These are phyloP conservation scores for Phyllotis vaccarum DNA, from an alignment of 2,797 vertebrate genomes.

Conservation along the genomic window DNA sequence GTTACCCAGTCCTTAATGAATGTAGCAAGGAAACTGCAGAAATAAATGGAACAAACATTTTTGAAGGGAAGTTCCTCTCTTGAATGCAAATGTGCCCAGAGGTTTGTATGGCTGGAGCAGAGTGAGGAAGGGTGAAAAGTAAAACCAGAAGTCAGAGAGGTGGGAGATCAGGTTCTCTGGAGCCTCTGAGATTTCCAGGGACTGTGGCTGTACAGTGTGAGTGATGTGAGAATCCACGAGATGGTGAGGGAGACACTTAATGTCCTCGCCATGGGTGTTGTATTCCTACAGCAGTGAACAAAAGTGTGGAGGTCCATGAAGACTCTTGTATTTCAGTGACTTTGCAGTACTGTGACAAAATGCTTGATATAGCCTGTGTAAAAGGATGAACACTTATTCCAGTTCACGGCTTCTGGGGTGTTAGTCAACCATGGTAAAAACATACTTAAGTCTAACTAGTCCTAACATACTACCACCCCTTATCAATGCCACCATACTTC, in stretches of 20 bases:
- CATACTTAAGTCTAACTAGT: neutral
- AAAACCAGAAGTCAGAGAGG: neutral
- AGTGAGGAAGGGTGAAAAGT: neutral
- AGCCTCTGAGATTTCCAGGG: neutral
- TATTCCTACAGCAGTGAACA: neutral
- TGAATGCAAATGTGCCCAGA: neutral
- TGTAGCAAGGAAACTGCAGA: neutral
- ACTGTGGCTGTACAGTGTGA: neutral
- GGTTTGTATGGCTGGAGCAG: no score
- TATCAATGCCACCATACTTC: neutral
- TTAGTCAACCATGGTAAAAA: neutral
- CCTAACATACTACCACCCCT: no score
- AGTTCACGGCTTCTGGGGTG: neutral
- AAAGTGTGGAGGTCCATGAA: neutral
- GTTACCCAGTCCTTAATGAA: neutral
- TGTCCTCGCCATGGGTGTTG: neutral
- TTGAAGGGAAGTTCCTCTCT: neutral
- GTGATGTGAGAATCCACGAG: neutral
- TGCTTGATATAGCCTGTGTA: neutral
- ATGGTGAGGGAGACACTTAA: neutral
- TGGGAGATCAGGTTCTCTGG: neutral
- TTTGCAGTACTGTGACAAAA: neutral
- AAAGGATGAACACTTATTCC: neutral
- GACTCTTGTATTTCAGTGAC: neutral
- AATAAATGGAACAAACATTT: neutral